Evolutionary conservation across 2,888 invertebrate genomes (phyloP).

Genomic region (Melanotus villosus): DNA sequence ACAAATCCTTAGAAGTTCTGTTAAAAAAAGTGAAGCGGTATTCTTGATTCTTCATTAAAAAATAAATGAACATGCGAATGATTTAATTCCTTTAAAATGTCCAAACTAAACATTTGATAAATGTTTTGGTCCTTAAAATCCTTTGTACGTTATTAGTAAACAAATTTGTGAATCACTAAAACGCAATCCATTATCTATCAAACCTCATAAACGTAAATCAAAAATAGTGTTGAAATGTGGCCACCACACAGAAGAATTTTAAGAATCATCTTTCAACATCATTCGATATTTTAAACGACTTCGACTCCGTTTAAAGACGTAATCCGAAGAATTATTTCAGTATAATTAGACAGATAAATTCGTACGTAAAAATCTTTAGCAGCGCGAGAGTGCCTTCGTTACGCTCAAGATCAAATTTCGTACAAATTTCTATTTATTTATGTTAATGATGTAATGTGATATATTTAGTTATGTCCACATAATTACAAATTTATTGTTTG

Average conservation of each 20-base stretch:
- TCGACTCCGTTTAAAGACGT: constrained; percentile 18
- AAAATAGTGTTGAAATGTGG: too few relatives aligned
- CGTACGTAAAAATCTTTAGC: background rate
- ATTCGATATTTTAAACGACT: constrained; percentile 1
- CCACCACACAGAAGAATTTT: background rate
- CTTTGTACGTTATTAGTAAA: too few relatives aligned
- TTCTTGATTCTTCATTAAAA: too few relatives aligned
- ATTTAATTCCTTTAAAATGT: too few relatives aligned
- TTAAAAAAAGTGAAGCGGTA: too few relatives aligned
- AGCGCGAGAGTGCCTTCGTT: background rate
- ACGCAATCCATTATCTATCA: too few relatives aligned
- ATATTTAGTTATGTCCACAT: constrained; percentile 33
- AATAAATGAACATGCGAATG: too few relatives aligned
- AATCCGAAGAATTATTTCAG: constrained; percentile 13
- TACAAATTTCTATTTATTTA: constrained; percentile 35
- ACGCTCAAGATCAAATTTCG: constrained; percentile 15
- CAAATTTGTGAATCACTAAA: too few relatives aligned
- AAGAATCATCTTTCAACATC: constrained; percentile 13
- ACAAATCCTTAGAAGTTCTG: too few relatives aligned
- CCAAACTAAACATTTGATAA: too few relatives aligned
- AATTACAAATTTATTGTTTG: constrained; percentile 40
- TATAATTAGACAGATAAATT: constrained; percentile 16
- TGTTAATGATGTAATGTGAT: constrained; percentile 42
- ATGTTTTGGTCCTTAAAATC: too few relatives aligned
- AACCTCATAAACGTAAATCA: too few relatives aligned